Percentiles rank a stretch among this genome's conserved stretches.
Conservation (phyloP, 2,888 invertebrate species). For the Julus scanicus region DNA sequence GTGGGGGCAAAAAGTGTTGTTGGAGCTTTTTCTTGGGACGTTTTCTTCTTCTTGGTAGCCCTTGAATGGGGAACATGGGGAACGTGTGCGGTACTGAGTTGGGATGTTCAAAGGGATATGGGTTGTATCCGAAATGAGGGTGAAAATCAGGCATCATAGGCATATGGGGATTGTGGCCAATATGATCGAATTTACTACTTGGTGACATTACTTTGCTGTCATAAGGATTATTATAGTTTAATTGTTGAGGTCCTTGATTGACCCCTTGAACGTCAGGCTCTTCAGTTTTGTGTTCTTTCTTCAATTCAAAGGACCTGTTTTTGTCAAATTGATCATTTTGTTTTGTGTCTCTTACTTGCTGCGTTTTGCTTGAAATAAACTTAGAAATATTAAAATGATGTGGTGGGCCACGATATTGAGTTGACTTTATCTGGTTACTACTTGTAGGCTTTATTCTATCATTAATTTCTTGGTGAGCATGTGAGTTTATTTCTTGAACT, state of each 20-base stretch:
- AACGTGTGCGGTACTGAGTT: background rate
- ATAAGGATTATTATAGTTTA: background rate
- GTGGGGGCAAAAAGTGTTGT: background rate
- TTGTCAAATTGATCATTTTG: background rate
- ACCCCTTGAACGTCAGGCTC: background rate
- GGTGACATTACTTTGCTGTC: background rate
- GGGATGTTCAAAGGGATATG: background rate
- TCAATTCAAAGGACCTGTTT: background rate
- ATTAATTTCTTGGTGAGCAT: background rate
- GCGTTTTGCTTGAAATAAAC: background rate
- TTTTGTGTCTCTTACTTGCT: background rate
- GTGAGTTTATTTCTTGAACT: background rate
- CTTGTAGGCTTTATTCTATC: background rate
- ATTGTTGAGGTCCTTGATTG: background rate
- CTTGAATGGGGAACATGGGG: background rate
- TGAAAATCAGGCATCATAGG: background rate
- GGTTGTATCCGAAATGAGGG: background rate
- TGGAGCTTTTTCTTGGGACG: background rate
- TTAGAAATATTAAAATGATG: background rate
- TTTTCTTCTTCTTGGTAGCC: background rate
- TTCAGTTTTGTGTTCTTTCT: background rate
- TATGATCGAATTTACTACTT: background rate
- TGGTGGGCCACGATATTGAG: background rate
- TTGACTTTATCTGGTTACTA: background rate
- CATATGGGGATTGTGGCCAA: background rate